Evolutionary conservation across 2,113 vertebrate genomes (phyloP).

Genomic region (Labeo rohita): DNA sequence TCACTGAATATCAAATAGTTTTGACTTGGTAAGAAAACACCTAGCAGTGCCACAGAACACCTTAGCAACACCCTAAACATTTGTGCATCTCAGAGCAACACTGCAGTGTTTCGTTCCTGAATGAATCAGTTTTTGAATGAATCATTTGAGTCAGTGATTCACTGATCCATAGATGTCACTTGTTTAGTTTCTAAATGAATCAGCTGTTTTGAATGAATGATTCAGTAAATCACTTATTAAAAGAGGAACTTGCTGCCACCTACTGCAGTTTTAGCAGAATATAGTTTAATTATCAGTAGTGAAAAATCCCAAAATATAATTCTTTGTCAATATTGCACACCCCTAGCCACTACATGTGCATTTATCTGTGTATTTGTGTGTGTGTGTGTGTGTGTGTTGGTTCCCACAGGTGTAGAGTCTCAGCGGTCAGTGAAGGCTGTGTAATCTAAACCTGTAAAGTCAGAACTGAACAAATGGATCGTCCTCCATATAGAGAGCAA

Average conservation of each 20-base stretch:
- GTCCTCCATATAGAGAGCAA: conserved; percentile 8
- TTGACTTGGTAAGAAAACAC: no score
- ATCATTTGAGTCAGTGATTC: not conserved
- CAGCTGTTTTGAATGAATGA: not conserved
- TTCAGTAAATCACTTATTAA: not conserved
- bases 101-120: no score
- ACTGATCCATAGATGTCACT: not conserved
- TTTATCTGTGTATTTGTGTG: not conserved
- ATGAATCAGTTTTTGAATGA: no score
- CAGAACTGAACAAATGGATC: not conserved
- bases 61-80: no score
- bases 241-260: not conserved
- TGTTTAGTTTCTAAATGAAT: no score
- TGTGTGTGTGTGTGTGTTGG: not conserved
- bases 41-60: no score
- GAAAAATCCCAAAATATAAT: no score
- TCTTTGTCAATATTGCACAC: not conserved
- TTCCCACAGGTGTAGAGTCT: conserved; percentile 30
- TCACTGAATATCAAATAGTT: no score
- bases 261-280: not conserved
- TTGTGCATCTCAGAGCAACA: no score
- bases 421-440: not conserved
- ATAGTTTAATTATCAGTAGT: no score
- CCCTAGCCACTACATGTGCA: not conserved
- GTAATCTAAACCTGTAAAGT: not conserved